Evolutionary conservation across 1,140 invertebrate genomes (phyloP), one percentile per base, ranked within the genome.

Genomic region (Zaprionus vittiger): DNA sequence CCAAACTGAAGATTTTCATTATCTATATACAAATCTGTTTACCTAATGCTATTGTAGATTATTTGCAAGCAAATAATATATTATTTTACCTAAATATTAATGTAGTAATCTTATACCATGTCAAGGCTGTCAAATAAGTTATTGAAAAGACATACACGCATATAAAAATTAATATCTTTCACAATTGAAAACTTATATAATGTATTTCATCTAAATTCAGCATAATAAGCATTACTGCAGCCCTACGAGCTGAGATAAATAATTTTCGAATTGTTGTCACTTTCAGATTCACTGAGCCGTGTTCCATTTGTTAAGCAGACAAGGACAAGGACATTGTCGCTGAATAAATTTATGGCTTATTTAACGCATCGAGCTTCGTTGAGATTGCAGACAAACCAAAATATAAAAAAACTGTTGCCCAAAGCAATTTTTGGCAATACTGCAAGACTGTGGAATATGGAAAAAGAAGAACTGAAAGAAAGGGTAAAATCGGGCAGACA

Each of bases 291-390:
- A 62, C 65, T 79, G 66, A 47, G 56, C 67, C 66, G 41, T 20
- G 44, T 61, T 65, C 44, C 49, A 56, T 44, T 28, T 73, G 61
- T 61, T 61, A 17, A 41, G 20, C 47, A 66, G 61, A 66, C 66
- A 75, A 56, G 67, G 67, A 65, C 73, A 28, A 56, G 67, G 67
- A 65, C 73, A 34, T 44, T 71, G 66, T 54, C 49, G 38, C 34
- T 64, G 44, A 38, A 49, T 28, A 59, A 73, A 77, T 73, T 73
- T 74, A 73, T 73, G 71, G 75, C 64, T 55, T 72, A 76, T 72
- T 75, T 75, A 64, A 70, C 44, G 17, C 41, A 47, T 24, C 12
- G 12, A 24, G 24, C 34, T 20, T 31, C 26, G 22, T 44, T 1
- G 38, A 65, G 17, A 26, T 52, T 38, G 14, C 22, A 37, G 22